These are phyloP conservation scores for Phaedon cochleariae DNA, from an alignment of 2,888 invertebrate species.

Conservation along the genomic window DNA sequence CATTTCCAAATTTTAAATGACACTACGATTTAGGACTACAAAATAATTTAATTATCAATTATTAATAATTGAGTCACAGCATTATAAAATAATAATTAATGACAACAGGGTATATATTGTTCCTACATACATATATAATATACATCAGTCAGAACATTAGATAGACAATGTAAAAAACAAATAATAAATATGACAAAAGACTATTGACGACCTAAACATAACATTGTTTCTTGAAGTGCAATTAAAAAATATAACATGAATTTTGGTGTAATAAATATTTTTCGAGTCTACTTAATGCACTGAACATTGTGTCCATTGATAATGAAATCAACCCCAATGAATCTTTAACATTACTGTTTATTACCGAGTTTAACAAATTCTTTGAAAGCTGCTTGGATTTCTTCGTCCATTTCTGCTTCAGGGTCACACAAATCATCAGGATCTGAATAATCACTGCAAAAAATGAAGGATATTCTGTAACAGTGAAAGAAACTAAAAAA, in stretches of 20 bases:
- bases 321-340: background rate
- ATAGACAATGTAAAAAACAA: background rate
- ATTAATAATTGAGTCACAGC: background rate
- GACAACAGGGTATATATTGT: background rate
- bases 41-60: background rate
- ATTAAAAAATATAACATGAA: background rate
- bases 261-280: background rate
- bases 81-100: background rate
- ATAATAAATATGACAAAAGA: background rate
- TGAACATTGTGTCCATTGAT: constrained; percentile 4
- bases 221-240: background rate
- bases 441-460: background rate
- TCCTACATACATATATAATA: background rate
- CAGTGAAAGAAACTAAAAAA: no score
- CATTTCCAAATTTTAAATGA: no score
- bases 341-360: constrained; percentile 32
- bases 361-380: constrained; percentile 62
- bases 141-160: background rate
- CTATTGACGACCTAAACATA: background rate
- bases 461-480: no score
- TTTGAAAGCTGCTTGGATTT: constrained; percentile 68
- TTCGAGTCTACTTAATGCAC: constrained; percentile 4
- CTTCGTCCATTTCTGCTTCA: constrained; percentile 71
- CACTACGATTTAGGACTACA: background rate
- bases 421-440: constrained; percentile 60